Percentiles rank a stretch among this genome's conserved stretches.
Conservation (phyloP, 2,797 vertebrate genomes). For the Thunnus albacares region DNA sequence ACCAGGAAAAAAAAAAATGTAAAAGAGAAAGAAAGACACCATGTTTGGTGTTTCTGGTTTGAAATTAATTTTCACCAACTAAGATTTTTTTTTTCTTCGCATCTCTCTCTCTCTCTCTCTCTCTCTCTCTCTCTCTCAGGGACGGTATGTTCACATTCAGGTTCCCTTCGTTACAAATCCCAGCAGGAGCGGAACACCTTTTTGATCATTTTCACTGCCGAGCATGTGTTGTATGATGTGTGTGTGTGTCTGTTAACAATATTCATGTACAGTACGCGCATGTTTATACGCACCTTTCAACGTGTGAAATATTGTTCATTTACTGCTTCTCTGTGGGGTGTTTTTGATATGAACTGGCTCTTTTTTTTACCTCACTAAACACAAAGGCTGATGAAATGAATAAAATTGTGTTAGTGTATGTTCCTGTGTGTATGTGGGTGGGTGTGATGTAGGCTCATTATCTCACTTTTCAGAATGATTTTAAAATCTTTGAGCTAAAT, state of each 20-base stretch:
- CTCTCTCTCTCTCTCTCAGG: neutral
- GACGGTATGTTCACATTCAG: constrained; percentile 31
- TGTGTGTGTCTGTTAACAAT: neutral
- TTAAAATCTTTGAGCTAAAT: constrained; percentile 25
- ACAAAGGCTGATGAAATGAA: constrained; percentile 39
- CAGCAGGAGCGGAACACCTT: constrained; percentile 47
- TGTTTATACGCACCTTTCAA: constrained; percentile 23
- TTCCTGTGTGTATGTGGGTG: neutral
- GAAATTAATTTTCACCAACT: constrained; percentile 8
- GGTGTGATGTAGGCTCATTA: constrained; percentile 20
- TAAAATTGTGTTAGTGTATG: constrained; percentile 23
- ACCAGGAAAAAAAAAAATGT: neutral
- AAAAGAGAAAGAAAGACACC: no score
- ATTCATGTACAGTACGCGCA: neutral
- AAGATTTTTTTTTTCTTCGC: neutral
- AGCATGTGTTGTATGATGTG: constrained; percentile 7
- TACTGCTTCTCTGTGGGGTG: constrained; percentile 36
- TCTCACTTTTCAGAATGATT: constrained; percentile 10
- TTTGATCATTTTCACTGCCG: constrained; percentile 46
- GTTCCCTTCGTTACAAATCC: constrained; percentile 50
- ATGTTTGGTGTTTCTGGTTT: no score
- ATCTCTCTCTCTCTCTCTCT: no score
- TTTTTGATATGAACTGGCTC: constrained; percentile 44
- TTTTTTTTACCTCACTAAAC: constrained; percentile 47
- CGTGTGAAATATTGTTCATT: constrained; percentile 36